Percentiles rank a stretch among this genome's conserved stretches.
Conservation (phyloP, 2,797 vertebrate species). For the Valencia hispanica region DNA sequence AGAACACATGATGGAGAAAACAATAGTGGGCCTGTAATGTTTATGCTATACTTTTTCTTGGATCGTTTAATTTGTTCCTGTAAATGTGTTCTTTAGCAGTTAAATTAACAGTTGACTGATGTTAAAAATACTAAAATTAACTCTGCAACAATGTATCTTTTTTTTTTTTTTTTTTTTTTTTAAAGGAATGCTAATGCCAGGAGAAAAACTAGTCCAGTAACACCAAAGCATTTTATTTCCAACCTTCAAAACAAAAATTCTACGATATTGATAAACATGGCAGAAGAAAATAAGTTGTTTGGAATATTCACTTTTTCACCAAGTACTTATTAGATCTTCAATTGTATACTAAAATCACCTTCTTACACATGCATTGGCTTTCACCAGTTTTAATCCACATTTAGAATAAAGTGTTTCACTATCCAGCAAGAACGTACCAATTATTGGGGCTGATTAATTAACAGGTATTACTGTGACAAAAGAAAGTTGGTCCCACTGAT, state of each 20-base stretch:
- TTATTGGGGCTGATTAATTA: slow-evolving; percentile 54
- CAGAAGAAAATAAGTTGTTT: slow-evolving; percentile 73
- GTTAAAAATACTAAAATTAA: too few relatives aligned
- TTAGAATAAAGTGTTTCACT: slow-evolving; percentile 48
- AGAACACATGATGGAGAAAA: too few relatives aligned
- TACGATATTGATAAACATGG: slow-evolving; percentile 67
- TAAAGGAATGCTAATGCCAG: slow-evolving; percentile 71
- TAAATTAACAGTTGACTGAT: too few relatives aligned
- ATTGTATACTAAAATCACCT: slow-evolving; percentile 33
- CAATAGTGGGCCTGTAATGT: too few relatives aligned
- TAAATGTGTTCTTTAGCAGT: too few relatives aligned
- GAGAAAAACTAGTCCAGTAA: slow-evolving; percentile 50
- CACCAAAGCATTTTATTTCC: slow-evolving; percentile 58
- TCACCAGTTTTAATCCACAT: slow-evolving; percentile 34
- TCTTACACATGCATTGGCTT: slow-evolving; percentile 54
- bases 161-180: too few relatives aligned
- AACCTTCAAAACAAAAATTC: slow-evolving; percentile 55
- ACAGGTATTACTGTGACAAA: slow-evolving; percentile 37
- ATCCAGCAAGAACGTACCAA: slow-evolving; percentile 68
- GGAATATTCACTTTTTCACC: slow-evolving; percentile 60
- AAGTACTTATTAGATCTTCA: slow-evolving; percentile 58
- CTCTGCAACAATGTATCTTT: too few relatives aligned
- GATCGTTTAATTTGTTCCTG: too few relatives aligned
- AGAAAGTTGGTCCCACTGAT: slow-evolving; percentile 48
- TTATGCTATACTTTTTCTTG: too few relatives aligned